Evolutionary conservation across 2,888 invertebrate species (phyloP), one percentile per base, ranked within the genome.

Genomic region (Eilema griseolum): DNA sequence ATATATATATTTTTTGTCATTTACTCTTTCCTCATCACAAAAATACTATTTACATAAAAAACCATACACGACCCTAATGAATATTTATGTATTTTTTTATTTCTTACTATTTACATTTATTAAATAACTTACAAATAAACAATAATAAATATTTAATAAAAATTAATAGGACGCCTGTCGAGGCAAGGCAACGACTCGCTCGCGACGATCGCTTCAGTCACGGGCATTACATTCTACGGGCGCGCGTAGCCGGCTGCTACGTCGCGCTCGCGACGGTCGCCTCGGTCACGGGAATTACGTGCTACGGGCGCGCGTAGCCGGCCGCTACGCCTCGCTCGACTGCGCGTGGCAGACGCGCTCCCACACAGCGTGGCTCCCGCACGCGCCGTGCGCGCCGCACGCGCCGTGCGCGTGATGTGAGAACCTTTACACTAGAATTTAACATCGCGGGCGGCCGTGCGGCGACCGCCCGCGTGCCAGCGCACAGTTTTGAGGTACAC

Each of bases 61-160:
- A 86, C 85, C 84, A 83, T 87, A 88, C 89, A 89, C 87, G 86
- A 90, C 89, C 88, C 88, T 93, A 91, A 89, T 84, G 86, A 90
- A 91, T 89, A 90, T 90, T 88, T 91, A 89, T 90, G 86, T 89
- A 66, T 88, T 88, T 88, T 87, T 88, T 86, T 81, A 90, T 88
- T 88, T 89, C 91, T 91, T 91, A 91, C 86, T 94, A 93, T 94
- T 86, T 94, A 94, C 93, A 93, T 80, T 82, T 83, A 86, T 91
- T 92, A 93, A 94, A 94, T 92, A 93, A 92, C 94, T 94, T 94
- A 94, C 81, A 93, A 93, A 94, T 87, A 91, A 93, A 92, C 84
- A 90, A 93, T 93, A 93, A 92, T 93, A 93, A 92, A 94, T 92
- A 93, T 83, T 85, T 92, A 92, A 90, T 92, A 92, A 91, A 94